Evolutionary conservation across 2,797 vertebrate genomes (phyloP), one percentile per base, ranked within the genome.

Genomic region (Pelochelys cantorii): DNA sequence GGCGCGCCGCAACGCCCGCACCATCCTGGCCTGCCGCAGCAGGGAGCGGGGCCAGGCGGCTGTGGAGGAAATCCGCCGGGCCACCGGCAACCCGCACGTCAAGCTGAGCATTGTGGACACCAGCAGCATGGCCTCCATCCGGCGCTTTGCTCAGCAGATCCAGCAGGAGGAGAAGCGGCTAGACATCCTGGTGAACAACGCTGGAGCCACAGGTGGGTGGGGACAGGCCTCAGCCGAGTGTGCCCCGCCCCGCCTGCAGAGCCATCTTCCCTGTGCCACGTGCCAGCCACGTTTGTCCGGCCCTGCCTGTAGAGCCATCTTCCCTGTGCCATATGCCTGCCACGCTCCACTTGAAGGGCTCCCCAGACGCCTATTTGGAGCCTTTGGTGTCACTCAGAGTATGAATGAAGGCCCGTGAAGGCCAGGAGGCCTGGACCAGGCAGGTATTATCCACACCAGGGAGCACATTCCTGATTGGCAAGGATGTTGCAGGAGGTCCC

Each of bases 141-240:
- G 97, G 1, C 93, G 91, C 53, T 99, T 99, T 29, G 97, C 97
- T 2, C 5, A 77, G 53, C 88, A 77, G 4, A 97, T 99, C 91
- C 96, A 98, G 5, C 55, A 92, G 34, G 97, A 99, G 80, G 98
- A 98, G 95, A 93, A 97, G 84, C 97, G 97, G 3, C 98, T 99
- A 31, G 98, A 99, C 20, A 98, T 99, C 83, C 97, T 99, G 3
- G 97, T 99, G 34, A 99, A 99, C 95, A 99, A 99, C 2, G 99
- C 99, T 0, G 99, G 92, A 0, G 93, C 95, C 29, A 97, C 98
- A 87, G 99, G 99, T 99, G 94, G 0, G 59, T 37, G 9, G 79
- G 54, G 31, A 55, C 11, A 8, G 5, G 31, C 62, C 62, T 17
- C 15, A 18, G 62, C 62, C 9, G 17, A 10, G 31, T 34, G 18